Percentiles rank a stretch among this genome's conserved stretches.
These are phyloP conservation scores for Eupithecia pulchellata DNA, from an alignment of 2,888 invertebrate genomes.

Conservation along the genomic window DNA sequence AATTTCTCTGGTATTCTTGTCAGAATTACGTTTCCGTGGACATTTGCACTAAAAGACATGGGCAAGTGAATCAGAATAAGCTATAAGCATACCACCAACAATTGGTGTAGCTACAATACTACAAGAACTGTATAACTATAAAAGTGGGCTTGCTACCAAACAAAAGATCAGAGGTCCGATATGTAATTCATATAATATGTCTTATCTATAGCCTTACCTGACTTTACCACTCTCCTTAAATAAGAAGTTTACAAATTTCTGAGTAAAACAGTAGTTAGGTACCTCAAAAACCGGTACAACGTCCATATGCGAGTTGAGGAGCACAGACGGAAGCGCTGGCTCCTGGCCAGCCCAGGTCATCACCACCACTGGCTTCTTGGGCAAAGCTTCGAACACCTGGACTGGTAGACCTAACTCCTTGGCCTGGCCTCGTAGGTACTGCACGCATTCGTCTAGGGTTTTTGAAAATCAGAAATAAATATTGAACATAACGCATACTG, in stretches of 20 bases:
- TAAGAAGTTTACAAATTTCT: neutral
- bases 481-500: too few relatives aligned
- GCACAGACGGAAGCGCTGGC: constrained; percentile 88
- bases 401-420: constrained; percentile 88
- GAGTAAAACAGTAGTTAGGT: constrained; percentile 74
- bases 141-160: too few relatives aligned
- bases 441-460: constrained; percentile 88
- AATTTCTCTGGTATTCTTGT: neutral
- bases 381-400: constrained; percentile 84
- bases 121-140: too few relatives aligned
- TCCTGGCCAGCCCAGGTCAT: constrained; percentile 93
- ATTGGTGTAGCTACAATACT: too few relatives aligned
- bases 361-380: constrained; percentile 91
- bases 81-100: too few relatives aligned
- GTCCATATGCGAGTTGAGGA: constrained; percentile 98
- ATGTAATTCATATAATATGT: neutral
- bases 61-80: neutral
- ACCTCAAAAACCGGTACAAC: constrained; percentile 97
- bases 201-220: neutral
- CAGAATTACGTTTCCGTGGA: neutral
- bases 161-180: neutral
- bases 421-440: constrained; percentile 90
- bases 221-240: neutral
- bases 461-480: neutral
- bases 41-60: neutral